Conservation (phyloP, 92 coral and sea anemone genomes). For the Parazoanthus atlanticus region DNA sequence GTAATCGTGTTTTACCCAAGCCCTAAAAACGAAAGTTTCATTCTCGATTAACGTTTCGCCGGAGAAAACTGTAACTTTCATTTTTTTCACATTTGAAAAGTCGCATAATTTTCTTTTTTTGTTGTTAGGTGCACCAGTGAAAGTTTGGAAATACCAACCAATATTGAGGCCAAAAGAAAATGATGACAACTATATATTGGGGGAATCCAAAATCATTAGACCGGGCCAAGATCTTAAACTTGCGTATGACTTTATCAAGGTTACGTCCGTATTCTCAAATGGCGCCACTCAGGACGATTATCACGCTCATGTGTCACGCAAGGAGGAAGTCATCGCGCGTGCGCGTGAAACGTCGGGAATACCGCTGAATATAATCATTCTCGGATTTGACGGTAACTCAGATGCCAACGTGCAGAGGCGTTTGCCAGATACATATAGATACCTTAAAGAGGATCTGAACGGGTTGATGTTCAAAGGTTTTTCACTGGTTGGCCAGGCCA, state of each 20-base stretch:
- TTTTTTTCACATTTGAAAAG: background rate
- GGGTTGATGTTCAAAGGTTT: conserved; percentile 76
- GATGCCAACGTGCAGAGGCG: conserved; percentile 74
- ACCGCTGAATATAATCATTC: conserved; percentile 72
- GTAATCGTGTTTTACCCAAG: too few species aligned
- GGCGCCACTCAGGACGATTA: conserved; percentile 63
- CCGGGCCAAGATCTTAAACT: conserved; percentile 42
- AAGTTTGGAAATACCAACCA: conserved; percentile 46
- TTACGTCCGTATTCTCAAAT: conserved; percentile 53
- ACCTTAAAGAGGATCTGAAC: conserved; percentile 64
- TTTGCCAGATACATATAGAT: conserved; percentile 60
- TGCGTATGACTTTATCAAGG: conserved; percentile 63
- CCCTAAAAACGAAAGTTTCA: too few species aligned
- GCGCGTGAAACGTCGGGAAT: conserved; percentile 56
- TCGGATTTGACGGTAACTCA: conserved; percentile 85
- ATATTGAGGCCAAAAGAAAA: conserved; percentile 41
- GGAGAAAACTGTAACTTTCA: background rate
- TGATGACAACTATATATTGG: conserved; percentile 55
- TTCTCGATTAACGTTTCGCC: too few species aligned
- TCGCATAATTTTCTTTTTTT: background rate
- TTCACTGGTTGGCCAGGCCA: conserved; percentile 77
- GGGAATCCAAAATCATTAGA: conserved; percentile 37
- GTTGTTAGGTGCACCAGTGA: conserved; percentile 53
- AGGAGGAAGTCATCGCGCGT: conserved; percentile 46
- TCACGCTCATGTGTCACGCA: conserved; percentile 71